Evolutionary conservation across 2,888 invertebrate species (phyloP).

Genomic region (Neoscelio sp.): DNA sequence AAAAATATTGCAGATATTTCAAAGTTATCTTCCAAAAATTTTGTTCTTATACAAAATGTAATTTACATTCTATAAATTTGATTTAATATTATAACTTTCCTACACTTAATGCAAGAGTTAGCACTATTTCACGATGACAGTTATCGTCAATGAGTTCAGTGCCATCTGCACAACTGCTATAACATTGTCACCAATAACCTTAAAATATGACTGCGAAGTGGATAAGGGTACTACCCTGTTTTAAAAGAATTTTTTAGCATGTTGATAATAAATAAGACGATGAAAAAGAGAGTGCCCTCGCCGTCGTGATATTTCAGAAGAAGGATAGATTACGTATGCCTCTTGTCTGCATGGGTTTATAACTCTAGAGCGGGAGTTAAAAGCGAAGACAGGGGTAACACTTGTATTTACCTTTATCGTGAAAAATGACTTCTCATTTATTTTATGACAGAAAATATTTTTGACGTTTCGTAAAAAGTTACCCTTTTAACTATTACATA

Average conservation of each 20-base stretch:
- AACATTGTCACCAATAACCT: constrained; percentile 35
- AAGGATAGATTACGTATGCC: constrained; percentile 17
- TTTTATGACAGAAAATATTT: too few species aligned
- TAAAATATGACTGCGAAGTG: constrained; percentile 22
- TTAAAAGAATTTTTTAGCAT: constrained; percentile 38
- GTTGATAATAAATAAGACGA: constrained; percentile 42
- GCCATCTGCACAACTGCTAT: constrained; percentile 24
- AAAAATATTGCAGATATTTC: too few species aligned
- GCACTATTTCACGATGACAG: too few species aligned
- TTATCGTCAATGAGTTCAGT: constrained; percentile 11
- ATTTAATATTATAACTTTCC: too few species aligned
- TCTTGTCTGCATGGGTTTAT: constrained; percentile 7
- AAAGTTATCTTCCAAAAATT: too few species aligned
- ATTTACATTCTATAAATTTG: too few species aligned
- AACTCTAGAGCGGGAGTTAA: background rate
- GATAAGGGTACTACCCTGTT: constrained; percentile 9
- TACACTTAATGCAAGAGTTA: too few species aligned
- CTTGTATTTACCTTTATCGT: background rate
- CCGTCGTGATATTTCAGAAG: constrained; percentile 11
- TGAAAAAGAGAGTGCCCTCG: constrained; percentile 9
- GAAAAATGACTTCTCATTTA: too few species aligned
- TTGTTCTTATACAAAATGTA: too few species aligned
- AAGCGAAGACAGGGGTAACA: background rate
- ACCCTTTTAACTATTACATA: too few species aligned
- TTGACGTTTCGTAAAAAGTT: too few species aligned